Base-by-base conservation (phyloP, 2,888 invertebrate species). In the Chalcosyrphus nemorum region DNA sequence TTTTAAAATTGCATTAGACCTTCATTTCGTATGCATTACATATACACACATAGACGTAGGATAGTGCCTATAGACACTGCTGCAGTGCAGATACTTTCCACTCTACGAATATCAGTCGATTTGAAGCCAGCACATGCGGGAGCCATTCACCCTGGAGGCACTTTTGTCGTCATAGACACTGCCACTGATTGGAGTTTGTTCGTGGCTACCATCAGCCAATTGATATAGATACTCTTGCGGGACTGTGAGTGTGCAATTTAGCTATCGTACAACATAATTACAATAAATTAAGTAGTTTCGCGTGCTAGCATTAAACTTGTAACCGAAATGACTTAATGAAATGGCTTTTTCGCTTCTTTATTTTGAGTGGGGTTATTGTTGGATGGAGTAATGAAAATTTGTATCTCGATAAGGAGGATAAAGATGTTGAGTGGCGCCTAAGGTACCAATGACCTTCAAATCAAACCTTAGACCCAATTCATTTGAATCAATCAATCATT, bases 241-340 rank as follows among this genome's bases (percentile, higher is more conserved):
- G 9, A 19, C 52, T 38, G 19, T 29, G 35, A 74, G 68, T 72
- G 72, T 61, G 81, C 71, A 66, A 66, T 82, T 82, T 77, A 71
- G 52, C 71, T 68, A 61, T 78, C 78, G 61, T 61, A 82, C 78
- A 78, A 78, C 61, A 82, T 78, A 78, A 82, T 82, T 82, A 78
- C 78, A 78, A 82, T 78, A 82, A 82, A 82, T 82, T 82, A n/a
- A n/a, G n/a, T n/a, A 82, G 82, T 61, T 78, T 82, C 68, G 78
- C 82, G 78, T 82, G 82, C 65, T 72, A 61, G 61, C 65, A 59
- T 65, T 77, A 72, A 66, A 66, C 72, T 78, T 82, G 77, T 56
- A 72, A 63, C 32, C 68, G 56, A 72, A 78, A 78, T 72, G 77
- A 82, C 82, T 82, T 82, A 82, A 82, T 82, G 82, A 72, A 82